Evolutionary conservation across 2,797 vertebrate genomes (phyloP).

Genomic region (Naso thynnoides): DNA sequence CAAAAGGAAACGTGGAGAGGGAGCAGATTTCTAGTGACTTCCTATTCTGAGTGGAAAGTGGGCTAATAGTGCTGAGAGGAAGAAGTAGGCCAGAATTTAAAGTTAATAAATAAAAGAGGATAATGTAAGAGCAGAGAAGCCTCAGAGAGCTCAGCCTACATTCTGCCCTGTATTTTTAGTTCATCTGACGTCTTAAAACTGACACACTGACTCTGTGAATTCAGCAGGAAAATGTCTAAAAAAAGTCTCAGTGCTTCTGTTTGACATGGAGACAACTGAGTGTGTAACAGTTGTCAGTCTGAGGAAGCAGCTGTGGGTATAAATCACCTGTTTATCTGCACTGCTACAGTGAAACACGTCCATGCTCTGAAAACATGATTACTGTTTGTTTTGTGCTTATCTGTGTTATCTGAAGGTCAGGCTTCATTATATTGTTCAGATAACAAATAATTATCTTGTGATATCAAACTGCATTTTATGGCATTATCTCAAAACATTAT

Average conservation of each 20-base stretch:
- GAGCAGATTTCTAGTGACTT: constrained; percentile 28
- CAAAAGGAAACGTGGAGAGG: neutral
- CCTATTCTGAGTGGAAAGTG: constrained; percentile 45
- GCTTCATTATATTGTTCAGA: neutral
- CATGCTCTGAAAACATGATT: neutral
- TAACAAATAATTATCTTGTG: constrained; percentile 10
- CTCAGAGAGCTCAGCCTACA: constrained; percentile 60
- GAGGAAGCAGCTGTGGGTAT: neutral
- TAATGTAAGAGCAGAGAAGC: constrained; percentile 59
- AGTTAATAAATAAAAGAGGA: constrained; percentile 68
- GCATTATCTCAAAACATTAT: neutral
- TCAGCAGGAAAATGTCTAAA: constrained; percentile 24
- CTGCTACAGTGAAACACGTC: neutral
- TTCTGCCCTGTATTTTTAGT: constrained; percentile 59
- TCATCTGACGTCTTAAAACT: constrained; percentile 29
- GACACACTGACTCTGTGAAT: constrained; percentile 19
- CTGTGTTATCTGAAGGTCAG: constrained; percentile 6
- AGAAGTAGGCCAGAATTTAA: constrained; percentile 66
- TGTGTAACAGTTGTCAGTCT: constrained; percentile 19
- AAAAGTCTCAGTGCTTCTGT: neutral
- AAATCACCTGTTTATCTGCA: constrained; percentile 2
- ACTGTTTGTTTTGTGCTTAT: neutral
- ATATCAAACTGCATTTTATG: neutral
- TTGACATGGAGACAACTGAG: constrained; percentile 11
- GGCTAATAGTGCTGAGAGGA: constrained; percentile 54